These are phyloP conservation scores for Tursiops truncatus DNA, from an alignment of 2,113 vertebrate genomes.

Conservation along the genomic window DNA sequence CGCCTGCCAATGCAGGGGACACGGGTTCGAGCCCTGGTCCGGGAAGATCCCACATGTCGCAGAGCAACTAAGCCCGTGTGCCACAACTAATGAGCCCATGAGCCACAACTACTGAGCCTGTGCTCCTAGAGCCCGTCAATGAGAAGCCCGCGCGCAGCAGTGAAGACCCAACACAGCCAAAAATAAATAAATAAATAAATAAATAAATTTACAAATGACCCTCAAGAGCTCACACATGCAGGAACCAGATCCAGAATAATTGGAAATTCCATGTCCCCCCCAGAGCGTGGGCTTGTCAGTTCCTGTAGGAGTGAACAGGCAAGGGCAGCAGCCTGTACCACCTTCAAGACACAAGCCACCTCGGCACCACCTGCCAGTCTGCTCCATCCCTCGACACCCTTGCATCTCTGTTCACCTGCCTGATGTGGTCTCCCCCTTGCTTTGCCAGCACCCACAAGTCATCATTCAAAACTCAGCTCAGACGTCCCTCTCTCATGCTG, in stretches of 20 bases:
- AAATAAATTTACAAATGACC: neutral
- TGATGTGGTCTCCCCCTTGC: neutral
- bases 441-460: rapidly evolving
- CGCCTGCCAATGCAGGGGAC: too few relatives aligned
- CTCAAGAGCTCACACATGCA: neutral
- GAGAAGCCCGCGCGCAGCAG: too few relatives aligned
- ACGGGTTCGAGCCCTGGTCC: too few relatives aligned
- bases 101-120: too few relatives aligned
- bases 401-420: neutral
- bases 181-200: too few relatives aligned
- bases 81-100: too few relatives aligned
- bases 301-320: neutral
- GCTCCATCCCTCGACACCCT: neutral
- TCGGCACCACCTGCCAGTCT: neutral
- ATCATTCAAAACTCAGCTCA: neutral
- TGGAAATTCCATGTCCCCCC: neutral
- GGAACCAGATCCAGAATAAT: neutral
- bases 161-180: too few relatives aligned
- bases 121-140: too few relatives aligned
- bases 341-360: neutral
- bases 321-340: neutral
- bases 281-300: neutral
- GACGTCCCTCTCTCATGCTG: neutral
- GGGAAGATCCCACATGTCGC: too few relatives aligned
- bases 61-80: too few relatives aligned